Base-by-base conservation (phyloP, 2,888 invertebrate species). In the Parthenolecanium corni region DNA sequence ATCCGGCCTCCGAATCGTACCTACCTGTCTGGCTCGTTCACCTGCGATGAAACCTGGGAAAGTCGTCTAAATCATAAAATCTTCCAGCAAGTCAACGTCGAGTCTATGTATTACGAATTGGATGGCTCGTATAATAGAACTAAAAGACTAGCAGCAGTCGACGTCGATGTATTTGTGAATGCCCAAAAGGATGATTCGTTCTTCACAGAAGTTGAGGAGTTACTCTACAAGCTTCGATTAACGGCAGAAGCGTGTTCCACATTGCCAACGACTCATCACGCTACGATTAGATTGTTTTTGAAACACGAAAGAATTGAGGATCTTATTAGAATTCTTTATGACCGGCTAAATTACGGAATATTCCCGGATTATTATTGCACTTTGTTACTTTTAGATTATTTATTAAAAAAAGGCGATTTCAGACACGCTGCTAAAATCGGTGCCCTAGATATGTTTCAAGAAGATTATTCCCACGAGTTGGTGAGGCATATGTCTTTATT, bases 291-390 rank as follows among this genome's bases (percentile, higher is more conserved):
- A 68, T 77, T 77, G 68, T 79, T 79, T 64, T 68, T 82, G 1
- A 75, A 78, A 52, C 73, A 74, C 68, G 79, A 78, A 9, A 76
- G 80, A 67, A 73, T 77, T n/a, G 78, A 82, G 16, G 81, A 84
- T 62, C 74, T 95, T 14, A 71, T 91, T 0, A 76, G 79, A 16
- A 77, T 92, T 6, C 75, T 96, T 51, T 81, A 85, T 70, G 86
- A 94, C 72, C 83, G 89, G 62, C 72, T 88, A 16, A 85, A 86
- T 71, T 96, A 86, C 77, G 97, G 97, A 1, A 74, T 97, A 36
- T 95, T 95, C 72, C 80, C 91, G n/a, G 92, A 96, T 74, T 74
- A 82, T 65, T 86, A 83, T 68, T 78, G 82, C 31, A 84, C 84
- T 9, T 91, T 89, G 73, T 76, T 94, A 56, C 74, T 93, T 40